Base-by-base conservation (phyloP, 2,888 invertebrate genomes). In the Ctena decussata region DNA sequence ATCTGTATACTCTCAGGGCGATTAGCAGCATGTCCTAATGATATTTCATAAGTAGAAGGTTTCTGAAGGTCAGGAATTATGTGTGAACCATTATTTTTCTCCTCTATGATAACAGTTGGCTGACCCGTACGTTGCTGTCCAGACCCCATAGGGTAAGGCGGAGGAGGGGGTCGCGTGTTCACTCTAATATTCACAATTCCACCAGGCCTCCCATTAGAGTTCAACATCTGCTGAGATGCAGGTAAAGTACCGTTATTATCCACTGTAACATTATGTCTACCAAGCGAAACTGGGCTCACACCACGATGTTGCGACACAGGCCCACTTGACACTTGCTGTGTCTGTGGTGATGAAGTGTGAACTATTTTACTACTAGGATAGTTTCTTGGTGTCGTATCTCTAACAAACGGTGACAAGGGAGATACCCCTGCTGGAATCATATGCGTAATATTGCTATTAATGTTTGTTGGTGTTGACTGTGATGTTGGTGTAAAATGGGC, bases 1-100 rank as follows among this genome's bases (percentile, higher is more conserved):
- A 84, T 82, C 53, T 84, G 84, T 32, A 89, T 73, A 39, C 78
- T 80, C 21, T 86, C 86, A 39, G 72, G 41, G 32, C 73, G 76
- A 24, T 82, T 30, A 15, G 79, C 70, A 70, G 73, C 80, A 32
- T 73, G 70, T 41, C 81, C 80, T 30, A 85, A 81, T 53, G 79
- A 82, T 69, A 83, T 87, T 76, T 87, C 76, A 73, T 79, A 87
- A 35, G 85, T 70, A n/a, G 82, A 78, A 35, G 77, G 97, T 24
- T 98, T 97, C 5, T 97, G 97, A 94, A 98, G 98, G 95, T 97
- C 98, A 98, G 97, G 97, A 72, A 96, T 96, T 1, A 72, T 83
- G 3, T 60, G 27, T 60, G 60, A 60, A 6, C 60, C 30, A 30
- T 60, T 30, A 24, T 6, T 30, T 82, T 85, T 85, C 24, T 76